Evolutionary conservation across 2,888 invertebrate species (phyloP).

Genomic region (Polyploca ridens): DNA sequence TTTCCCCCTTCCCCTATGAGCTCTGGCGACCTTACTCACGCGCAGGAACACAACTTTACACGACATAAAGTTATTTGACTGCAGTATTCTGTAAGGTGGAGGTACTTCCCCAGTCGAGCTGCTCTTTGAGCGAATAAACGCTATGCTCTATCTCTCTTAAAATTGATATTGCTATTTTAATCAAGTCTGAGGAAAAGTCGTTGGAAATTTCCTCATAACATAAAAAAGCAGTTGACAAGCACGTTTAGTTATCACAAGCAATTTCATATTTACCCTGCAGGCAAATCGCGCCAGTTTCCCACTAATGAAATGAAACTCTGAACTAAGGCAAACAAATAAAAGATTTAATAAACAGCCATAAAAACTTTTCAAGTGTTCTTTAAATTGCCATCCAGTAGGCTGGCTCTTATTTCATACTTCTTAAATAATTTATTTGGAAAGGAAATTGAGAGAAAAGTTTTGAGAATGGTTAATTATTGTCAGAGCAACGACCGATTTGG

Average conservation of each 20-base stretch:
- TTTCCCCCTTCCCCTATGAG: no score
- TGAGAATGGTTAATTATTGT: neutral
- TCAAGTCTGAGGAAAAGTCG: neutral
- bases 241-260: constrained; percentile 2
- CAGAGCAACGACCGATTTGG: no score
- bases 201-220: neutral
- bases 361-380: constrained; percentile 28
- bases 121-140: no score
- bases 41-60: no score
- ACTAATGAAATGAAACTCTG: constrained; percentile 18
- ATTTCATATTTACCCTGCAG: constrained; percentile 11
- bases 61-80: no score
- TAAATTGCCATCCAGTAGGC: constrained; percentile 16
- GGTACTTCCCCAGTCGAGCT: no score
- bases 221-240: constrained; percentile 4
- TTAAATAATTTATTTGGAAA: neutral
- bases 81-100: no score
- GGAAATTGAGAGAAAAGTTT: neutral
- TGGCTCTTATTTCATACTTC: constrained; percentile 20
- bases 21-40: no score
- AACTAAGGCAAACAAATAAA: constrained; percentile 22
- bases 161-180: neutral
- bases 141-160: no score
- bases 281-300: constrained; percentile 7
- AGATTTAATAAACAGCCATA: constrained; percentile 33